A percentile compares a stretch with the other conserved stretches of the same genome.
phyloP scores from a whole-genome alignment of 2,888 invertebrate species.

The Stenichneumon culpator region DNA sequence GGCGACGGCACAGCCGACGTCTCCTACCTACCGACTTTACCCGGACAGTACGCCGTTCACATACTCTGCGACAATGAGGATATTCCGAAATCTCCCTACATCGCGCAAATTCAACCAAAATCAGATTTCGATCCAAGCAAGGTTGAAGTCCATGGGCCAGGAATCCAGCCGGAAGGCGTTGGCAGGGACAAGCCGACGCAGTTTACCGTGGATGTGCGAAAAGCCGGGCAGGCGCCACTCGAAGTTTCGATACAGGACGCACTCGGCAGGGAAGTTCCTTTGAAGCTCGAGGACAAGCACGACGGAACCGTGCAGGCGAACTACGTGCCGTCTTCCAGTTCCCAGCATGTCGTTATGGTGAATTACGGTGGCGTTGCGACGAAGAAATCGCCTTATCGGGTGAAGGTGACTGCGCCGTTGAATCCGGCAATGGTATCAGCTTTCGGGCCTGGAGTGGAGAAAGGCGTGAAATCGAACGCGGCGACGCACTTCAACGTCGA shows the following conservation, averaged over 20 bases:
- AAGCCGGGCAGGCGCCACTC: no score
- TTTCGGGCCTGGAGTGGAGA: slow-evolving; percentile 94
- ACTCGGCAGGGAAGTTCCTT: no score
- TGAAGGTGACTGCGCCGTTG: slow-evolving; percentile 91
- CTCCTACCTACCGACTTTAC: no score
- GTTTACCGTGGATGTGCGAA: slow-evolving; percentile 92
- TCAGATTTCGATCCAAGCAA: slow-evolving; percentile 91
- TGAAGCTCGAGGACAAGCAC: no score
- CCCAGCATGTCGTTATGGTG: slow-evolving; percentile 92
- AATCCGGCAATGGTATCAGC: slow-evolving; percentile 92
- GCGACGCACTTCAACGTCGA: slow-evolving; percentile 95
- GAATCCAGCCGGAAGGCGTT: slow-evolving; percentile 89
- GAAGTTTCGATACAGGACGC: no score
- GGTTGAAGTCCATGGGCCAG: slow-evolving; percentile 91
- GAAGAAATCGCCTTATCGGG: slow-evolving; percentile 93
- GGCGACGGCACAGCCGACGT: slow-evolving; percentile 96
- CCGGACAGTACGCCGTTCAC: no score
- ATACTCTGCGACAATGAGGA: no score
- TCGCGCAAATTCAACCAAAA: slow-evolving; percentile 91
- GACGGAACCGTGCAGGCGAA: slow-evolving; percentile 89
- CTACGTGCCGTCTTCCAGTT: slow-evolving; percentile 90
- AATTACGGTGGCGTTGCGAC: slow-evolving; percentile 94
- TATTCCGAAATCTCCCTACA: slow-evolving; percentile 95
- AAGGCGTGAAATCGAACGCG: slow-evolving; percentile 91
- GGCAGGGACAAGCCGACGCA: slow-evolving; percentile 89